A percentile compares a stretch with the other conserved stretches of the same genome.
Conservation (phyloP, 1,140 invertebrate species). For the Camponotus pennsylvanicus region DNA sequence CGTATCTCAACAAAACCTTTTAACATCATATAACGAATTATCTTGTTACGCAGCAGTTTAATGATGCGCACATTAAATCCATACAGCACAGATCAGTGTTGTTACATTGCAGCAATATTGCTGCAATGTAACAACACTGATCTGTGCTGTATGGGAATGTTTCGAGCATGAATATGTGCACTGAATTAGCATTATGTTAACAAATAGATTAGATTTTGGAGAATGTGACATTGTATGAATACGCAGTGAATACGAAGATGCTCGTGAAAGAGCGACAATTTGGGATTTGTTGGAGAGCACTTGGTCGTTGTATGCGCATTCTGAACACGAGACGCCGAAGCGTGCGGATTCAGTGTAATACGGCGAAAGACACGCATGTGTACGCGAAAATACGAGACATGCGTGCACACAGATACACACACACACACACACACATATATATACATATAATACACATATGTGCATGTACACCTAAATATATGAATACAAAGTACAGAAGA, state of each 20-base stretch:
- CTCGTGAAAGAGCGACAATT: background rate
- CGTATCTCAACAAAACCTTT: too few species aligned
- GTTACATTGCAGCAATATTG: too few species aligned
- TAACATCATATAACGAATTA: too few species aligned
- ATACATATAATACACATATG: background rate
- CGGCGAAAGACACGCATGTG: constrained; percentile 7
- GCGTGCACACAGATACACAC: background rate
- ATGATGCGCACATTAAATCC: too few species aligned
- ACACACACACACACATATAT: background rate
- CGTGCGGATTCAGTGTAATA: constrained; percentile 57
- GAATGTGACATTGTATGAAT: background rate
- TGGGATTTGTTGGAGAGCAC: constrained; percentile 2
- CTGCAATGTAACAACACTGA: too few species aligned
- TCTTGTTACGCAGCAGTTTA: too few species aligned
- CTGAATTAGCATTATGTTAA: too few species aligned
- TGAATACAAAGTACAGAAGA: background rate
- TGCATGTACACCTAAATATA: background rate
- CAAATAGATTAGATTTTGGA: background rate
- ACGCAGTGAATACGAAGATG: background rate
- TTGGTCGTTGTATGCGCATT: background rate
- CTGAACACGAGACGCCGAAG: background rate
- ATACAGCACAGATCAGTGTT: too few species aligned
- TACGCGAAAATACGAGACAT: background rate
- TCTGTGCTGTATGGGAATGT: too few species aligned
- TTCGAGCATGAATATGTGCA: too few species aligned